These are phyloP conservation scores for Phataginus tetradactyla DNA, from an alignment of 2,797 vertebrate species.

Conservation along the genomic window DNA sequence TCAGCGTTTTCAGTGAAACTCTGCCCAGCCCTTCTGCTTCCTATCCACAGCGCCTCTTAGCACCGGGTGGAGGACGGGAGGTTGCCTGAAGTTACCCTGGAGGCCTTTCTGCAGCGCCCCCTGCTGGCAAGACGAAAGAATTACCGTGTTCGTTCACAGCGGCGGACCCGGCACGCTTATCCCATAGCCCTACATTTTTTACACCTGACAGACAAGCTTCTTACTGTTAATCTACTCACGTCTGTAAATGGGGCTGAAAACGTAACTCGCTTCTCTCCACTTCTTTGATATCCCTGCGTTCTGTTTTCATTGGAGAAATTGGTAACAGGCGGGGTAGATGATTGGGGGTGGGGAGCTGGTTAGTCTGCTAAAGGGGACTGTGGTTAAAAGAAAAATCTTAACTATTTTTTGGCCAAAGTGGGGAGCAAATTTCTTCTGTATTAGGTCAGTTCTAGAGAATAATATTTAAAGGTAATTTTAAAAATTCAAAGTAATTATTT, in stretches of 20 bases:
- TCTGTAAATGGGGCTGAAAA: not conserved
- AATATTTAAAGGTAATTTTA: not conserved
- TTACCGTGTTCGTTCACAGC: too few relatives aligned
- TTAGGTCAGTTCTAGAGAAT: not conserved
- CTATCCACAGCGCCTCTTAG: rapidly evolving
- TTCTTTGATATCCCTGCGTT: not conserved
- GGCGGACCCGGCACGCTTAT: not conserved
- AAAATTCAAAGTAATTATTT: not conserved
- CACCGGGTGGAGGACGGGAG: too few relatives aligned
- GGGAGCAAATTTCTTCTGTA: not conserved
- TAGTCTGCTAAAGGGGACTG: not conserved
- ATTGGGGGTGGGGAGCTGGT: not conserved
- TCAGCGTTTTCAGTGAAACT: not conserved
- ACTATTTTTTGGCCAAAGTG: not conserved
- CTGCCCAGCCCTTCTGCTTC: not conserved
- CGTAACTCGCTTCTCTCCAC: not conserved
- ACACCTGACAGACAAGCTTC: not conserved
- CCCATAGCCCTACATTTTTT: not conserved
- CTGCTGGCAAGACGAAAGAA: not conserved
- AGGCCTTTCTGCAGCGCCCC: not conserved
- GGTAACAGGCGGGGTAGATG: not conserved
- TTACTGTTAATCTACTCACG: not conserved
- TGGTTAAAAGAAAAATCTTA: not conserved
- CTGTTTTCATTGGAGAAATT: not conserved
- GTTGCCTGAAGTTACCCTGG: rapidly evolving